Evolutionary conservation across 2,797 vertebrate species (phyloP), one percentile per base, ranked within the genome.

Genomic region (Eidolon dupreanum): DNA sequence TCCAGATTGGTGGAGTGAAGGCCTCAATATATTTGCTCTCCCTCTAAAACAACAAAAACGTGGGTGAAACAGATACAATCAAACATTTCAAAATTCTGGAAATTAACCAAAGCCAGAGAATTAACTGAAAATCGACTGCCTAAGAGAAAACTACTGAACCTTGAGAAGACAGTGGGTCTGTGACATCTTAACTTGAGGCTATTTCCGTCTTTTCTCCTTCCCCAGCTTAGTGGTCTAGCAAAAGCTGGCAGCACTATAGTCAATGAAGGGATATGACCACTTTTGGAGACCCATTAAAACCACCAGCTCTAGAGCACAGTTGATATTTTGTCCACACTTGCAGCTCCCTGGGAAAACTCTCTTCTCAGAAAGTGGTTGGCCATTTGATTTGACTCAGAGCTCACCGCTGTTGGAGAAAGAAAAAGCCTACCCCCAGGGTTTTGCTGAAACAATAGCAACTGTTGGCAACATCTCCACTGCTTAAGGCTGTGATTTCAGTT

Each of bases 281-380:
- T 81, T 94, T 81, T 82, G 61, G 61, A 77, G 77, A 71, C 19
- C 75, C 49, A 13, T 77, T 79, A 59, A 89, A 94, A 88, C 59
- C 36, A 57, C 43, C 8, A 5, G 91, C 92, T 55, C 49, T 19
- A 49, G 85, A 94, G 53, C 24, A 59, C 46, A 53, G 83, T 90
- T 95, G 65, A 53, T 93, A 70, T 82, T 96, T 97, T 94, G 51
- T 90, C 63, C 1, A 13, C 93, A 93, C 71, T 93, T 95, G 81
- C 9, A 94, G 20, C 68, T 96, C 90, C 65, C 77, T 90, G 71
- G 92, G 66, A 95, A 93, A 94, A 94, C 73, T 71, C 20, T 92
- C 1, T 66, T 94, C 22, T 81, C 49, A 57, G 83, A 83, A 49
- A 88, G 51, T 57, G 24, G 49, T 92, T 95, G 92, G 83, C 70